Percentiles rank a stretch among this genome's conserved stretches.
phyloP scores from a whole-genome alignment of 1,140 invertebrate species.

The Saccostrea glomerata region DNA sequence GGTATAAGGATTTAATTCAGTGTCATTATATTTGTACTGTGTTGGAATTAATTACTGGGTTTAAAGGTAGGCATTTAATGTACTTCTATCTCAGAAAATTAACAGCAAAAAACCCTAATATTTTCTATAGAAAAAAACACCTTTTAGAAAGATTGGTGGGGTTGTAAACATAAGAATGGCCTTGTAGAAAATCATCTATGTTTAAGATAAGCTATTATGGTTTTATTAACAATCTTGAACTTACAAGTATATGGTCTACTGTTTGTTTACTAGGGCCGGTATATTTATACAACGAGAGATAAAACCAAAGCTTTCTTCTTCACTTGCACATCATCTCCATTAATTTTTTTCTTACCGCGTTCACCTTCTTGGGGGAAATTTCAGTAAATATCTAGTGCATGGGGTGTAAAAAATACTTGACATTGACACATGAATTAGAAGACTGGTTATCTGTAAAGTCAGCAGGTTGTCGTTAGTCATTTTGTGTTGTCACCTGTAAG shows the following conservation, averaged over 20 bases:
- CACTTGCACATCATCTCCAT: not conserved
- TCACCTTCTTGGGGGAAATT: too few relatives aligned
- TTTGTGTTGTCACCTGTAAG: not conserved
- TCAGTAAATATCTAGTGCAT: not conserved
- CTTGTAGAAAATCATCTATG: not conserved
- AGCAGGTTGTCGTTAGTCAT: not conserved
- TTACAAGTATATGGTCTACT: not conserved
- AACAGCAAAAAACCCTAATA: not conserved
- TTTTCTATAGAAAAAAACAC: not conserved
- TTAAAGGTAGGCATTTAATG: not conserved
- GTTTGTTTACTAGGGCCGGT: not conserved
- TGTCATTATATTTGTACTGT: not conserved
- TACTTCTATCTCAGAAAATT: not conserved
- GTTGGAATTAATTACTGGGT: conserved; percentile 20
- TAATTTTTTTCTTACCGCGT: not conserved
- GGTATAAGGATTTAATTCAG: not conserved
- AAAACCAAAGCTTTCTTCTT: not conserved
- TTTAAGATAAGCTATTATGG: not conserved
- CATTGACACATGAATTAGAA: not conserved
- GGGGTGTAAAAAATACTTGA: not conserved
- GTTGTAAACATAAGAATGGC: not conserved
- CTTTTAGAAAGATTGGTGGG: not conserved
- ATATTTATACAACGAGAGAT: not conserved
- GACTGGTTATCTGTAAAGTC: not conserved
- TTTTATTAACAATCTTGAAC: not conserved